phyloP scores from a whole-genome alignment of 2,797 vertebrate species.

The Yasuhikotakia modesta region DNA sequence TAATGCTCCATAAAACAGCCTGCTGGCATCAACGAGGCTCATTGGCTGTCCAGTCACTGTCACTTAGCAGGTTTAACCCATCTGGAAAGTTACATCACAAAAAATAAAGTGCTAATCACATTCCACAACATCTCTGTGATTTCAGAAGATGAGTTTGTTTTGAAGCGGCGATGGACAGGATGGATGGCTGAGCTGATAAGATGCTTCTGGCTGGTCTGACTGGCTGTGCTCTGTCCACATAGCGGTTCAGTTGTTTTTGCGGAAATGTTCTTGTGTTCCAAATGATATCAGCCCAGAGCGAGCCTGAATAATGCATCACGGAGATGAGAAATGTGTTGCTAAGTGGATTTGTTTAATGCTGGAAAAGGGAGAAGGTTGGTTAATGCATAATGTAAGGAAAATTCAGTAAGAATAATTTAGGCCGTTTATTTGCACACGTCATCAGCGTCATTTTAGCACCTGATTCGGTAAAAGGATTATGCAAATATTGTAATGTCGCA shows the following conservation, averaged over 20 bases:
- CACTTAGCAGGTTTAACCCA: slow-evolving; percentile 30
- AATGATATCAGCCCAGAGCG: slow-evolving; percentile 35
- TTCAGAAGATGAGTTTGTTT: slow-evolving; percentile 42
- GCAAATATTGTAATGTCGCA: neutral
- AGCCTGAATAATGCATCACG: slow-evolving; percentile 10
- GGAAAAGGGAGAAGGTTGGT: neutral
- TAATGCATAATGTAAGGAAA: slow-evolving; percentile 4
- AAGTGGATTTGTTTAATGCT: slow-evolving; percentile 21
- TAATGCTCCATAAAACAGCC: slow-evolving; percentile 35
- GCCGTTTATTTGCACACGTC: slow-evolving; percentile 12
- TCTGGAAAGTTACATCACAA: slow-evolving; percentile 34
- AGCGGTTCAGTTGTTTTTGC: slow-evolving; percentile 29
- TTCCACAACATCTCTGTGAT: slow-evolving; percentile 29
- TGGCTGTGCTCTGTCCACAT: slow-evolving; percentile 33
- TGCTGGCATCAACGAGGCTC: slow-evolving; percentile 21
- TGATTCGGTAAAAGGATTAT: neutral
- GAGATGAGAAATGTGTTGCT: slow-evolving; percentile 22
- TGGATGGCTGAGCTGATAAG: slow-evolving; percentile 52
- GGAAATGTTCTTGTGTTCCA: slow-evolving; percentile 30
- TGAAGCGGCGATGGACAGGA: slow-evolving; percentile 47
- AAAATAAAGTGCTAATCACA: slow-evolving; percentile 47
- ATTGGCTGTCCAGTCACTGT: slow-evolving; percentile 19
- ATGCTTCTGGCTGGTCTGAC: slow-evolving; percentile 3
- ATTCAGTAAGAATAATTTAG: neutral
- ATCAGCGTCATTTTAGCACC: neutral